phyloP scores from a whole-genome alignment of 1,140 invertebrate species.

The Leptinotarsa texana region DNA sequence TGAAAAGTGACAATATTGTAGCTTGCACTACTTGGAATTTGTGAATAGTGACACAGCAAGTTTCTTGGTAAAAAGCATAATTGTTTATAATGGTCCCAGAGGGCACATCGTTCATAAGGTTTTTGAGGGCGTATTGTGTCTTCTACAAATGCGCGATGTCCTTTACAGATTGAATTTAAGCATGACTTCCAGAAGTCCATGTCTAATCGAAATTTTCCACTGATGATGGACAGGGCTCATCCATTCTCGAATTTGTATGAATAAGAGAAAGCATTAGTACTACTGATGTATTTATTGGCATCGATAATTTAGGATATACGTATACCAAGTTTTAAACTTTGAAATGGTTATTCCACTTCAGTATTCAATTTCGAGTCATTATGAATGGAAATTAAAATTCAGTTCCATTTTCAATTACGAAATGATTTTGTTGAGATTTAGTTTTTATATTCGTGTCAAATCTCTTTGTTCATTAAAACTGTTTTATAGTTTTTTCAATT shows the following conservation, averaged over 20 bases:
- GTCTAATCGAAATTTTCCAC: constrained; percentile 17
- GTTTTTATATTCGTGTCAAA: no score
- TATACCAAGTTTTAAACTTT: no score
- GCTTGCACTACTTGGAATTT: constrained; percentile 21
- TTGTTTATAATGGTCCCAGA: constrained; percentile 24
- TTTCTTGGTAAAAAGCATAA: constrained; percentile 18
- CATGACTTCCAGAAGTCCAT: constrained; percentile 16
- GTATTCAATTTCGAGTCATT: no score
- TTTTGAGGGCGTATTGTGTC: constrained; percentile 21
- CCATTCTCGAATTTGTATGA: not conserved
- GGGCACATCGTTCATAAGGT: constrained; percentile 23
- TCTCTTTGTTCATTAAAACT: no score
- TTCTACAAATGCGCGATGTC: constrained; percentile 4
- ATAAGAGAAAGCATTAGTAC: not conserved
- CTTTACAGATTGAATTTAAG: not conserved
- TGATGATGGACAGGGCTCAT: constrained; percentile 8
- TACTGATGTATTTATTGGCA: constrained; percentile 6
- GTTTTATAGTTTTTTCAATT: no score
- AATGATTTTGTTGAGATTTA: no score
- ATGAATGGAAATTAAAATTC: no score
- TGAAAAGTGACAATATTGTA: not conserved
- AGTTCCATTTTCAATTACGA: no score
- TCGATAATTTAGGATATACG: not conserved
- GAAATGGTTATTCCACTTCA: no score
- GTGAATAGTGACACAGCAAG: constrained; percentile 14